phyloP scores from a whole-genome alignment of 2,113 vertebrate species.

The Rostratula benghalensis region DNA sequence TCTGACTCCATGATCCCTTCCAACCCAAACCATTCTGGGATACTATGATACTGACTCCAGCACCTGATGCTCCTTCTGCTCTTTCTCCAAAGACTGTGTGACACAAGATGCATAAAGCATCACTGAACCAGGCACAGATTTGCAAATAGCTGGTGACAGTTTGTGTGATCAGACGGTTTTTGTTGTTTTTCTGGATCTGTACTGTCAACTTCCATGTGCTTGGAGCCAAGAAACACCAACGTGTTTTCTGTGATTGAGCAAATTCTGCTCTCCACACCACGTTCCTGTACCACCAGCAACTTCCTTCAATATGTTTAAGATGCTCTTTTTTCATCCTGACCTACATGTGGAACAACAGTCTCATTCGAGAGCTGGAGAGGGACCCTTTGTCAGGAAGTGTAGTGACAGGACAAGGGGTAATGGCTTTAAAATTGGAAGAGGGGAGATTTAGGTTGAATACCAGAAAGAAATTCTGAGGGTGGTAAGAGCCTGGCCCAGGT shows the following conservation, averaged over 20 bases:
- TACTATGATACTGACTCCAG: neutral
- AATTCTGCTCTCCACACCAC: neutral
- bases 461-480: too few relatives aligned
- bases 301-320: neutral
- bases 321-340: neutral
- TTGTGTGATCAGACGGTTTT: neutral
- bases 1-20: too few relatives aligned
- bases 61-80: neutral
- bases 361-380: neutral
- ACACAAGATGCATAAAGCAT: neutral
- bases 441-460: too few relatives aligned
- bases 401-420: too few relatives aligned
- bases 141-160: neutral
- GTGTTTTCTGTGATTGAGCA: neutral
- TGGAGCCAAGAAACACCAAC: neutral
- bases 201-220: fast-evolving
- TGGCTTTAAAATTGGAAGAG: too few relatives aligned
- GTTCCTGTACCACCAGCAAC: neutral
- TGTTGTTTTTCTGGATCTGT: neutral
- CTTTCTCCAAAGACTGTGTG: neutral
- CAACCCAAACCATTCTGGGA: too few relatives aligned
- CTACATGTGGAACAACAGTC: fast-evolving
- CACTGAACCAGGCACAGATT: neutral
- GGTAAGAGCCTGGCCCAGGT: too few relatives aligned
- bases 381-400: too few relatives aligned